phyloP scores from a whole-genome alignment of 2,113 vertebrate genomes.

The Ifrita kowaldi region DNA sequence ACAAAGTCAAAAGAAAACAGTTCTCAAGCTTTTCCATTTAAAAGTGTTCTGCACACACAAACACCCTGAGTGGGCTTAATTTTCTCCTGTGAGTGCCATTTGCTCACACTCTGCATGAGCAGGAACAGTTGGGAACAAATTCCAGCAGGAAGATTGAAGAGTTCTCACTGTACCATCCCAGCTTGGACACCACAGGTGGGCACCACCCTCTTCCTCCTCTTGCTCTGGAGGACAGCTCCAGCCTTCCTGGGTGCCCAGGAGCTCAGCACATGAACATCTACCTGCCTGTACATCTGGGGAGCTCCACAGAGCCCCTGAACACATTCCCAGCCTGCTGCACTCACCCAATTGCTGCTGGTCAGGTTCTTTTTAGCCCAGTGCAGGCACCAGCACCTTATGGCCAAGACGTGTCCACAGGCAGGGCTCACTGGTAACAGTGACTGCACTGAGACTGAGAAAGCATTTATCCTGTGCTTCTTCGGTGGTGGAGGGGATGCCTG shows the following conservation, averaged over 20 bases:
- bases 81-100: background rate
- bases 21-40: background rate
- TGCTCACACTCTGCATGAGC: background rate
- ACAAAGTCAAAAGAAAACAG: conserved; percentile 23
- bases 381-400: background rate
- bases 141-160: background rate
- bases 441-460: background rate
- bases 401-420: rapidly evolving
- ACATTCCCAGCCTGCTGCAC: rapidly evolving
- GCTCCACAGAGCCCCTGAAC: background rate
- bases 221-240: background rate
- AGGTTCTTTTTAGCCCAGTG: background rate
- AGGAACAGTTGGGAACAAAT: background rate
- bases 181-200: background rate
- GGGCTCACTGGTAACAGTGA: background rate
- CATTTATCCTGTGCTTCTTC: background rate
- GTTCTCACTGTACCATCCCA: background rate
- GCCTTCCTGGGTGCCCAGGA: background rate
- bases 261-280: background rate
- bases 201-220: background rate
- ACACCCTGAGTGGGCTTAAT: background rate
- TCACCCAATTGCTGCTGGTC: no score
- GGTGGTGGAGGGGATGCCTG: background rate
- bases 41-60: background rate
- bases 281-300: background rate